These are phyloP conservation scores for Bungarus multicinctus DNA, from an alignment of 2,113 vertebrate genomes.

Conservation along the genomic window DNA sequence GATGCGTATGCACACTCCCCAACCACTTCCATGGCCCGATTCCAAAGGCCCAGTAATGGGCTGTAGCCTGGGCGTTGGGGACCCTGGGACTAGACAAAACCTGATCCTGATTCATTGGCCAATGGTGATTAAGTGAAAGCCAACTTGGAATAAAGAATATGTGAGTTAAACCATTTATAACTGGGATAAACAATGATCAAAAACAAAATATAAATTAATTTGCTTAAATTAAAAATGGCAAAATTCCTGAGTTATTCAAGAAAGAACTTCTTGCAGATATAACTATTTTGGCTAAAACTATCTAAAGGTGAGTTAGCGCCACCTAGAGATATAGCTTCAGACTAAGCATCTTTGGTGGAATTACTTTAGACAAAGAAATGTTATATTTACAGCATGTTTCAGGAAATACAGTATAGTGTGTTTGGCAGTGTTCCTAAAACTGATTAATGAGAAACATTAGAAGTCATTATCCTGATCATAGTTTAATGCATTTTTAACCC, in stretches of 20 bases:
- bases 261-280: neutral
- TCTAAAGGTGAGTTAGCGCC: neutral
- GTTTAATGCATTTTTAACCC: neutral
- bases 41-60: neutral
- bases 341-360: neutral
- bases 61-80: neutral
- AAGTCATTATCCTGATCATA: neutral
- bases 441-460: neutral
- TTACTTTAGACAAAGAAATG: neutral
- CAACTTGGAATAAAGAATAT: neutral
- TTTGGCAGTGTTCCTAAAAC: neutral
- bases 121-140: neutral
- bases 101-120: neutral
- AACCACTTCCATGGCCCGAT: no score
- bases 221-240: neutral
- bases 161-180: neutral
- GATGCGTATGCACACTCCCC: neutral
- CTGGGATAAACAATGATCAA: neutral
- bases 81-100: neutral
- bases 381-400: neutral
- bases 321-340: neutral
- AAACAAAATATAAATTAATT: neutral
- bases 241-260: neutral
- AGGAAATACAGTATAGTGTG: neutral
- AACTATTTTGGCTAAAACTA: neutral